phyloP scores from a whole-genome alignment of 2,888 invertebrate species.

The Drosophila koepferae region DNA sequence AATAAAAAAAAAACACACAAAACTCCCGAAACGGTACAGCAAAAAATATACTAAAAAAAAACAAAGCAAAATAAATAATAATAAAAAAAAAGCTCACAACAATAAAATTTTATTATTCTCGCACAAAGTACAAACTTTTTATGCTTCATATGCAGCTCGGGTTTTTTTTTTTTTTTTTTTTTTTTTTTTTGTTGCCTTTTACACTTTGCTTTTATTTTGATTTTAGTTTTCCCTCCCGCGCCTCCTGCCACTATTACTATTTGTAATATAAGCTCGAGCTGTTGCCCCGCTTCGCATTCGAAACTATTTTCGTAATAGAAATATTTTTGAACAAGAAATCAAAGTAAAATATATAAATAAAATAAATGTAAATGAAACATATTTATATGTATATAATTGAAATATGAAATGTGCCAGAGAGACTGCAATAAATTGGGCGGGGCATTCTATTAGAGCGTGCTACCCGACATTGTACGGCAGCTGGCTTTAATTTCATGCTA shows the following conservation, averaged over 20 bases:
- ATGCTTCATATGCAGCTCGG: conserved; percentile 24
- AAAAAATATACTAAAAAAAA: conserved; percentile 42
- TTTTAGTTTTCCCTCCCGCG: not conserved
- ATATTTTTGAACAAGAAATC: conserved; percentile 47
- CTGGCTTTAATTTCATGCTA: not conserved
- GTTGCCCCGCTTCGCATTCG: not conserved
- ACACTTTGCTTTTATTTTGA: conserved; percentile 9
- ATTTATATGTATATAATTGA: not conserved
- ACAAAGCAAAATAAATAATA: conserved; percentile 30
- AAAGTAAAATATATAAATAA: not conserved
- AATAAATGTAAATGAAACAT: not conserved
- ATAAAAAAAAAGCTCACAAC: conserved; percentile 48
- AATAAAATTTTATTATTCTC: conserved; percentile 72
- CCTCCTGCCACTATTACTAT: conserved; percentile 13
- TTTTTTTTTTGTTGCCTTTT: conserved; percentile 19
- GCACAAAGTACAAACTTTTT: conserved; percentile 30
- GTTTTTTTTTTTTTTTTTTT: too few species aligned
- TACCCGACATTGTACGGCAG: not conserved
- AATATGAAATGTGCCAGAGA: not conserved
- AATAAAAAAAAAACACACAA: conserved; percentile 5
- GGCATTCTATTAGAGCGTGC: not conserved
- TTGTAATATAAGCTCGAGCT: conserved; percentile 21
- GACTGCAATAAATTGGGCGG: not conserved
- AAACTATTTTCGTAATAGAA: conserved; percentile 64
- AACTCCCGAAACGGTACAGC: conserved; percentile 22